A percentile compares a stretch with the other conserved stretches of the same genome.
Evolutionary conservation across 2,888 invertebrate genomes (phyloP).

Genomic region (Galerucella pusilla): DNA sequence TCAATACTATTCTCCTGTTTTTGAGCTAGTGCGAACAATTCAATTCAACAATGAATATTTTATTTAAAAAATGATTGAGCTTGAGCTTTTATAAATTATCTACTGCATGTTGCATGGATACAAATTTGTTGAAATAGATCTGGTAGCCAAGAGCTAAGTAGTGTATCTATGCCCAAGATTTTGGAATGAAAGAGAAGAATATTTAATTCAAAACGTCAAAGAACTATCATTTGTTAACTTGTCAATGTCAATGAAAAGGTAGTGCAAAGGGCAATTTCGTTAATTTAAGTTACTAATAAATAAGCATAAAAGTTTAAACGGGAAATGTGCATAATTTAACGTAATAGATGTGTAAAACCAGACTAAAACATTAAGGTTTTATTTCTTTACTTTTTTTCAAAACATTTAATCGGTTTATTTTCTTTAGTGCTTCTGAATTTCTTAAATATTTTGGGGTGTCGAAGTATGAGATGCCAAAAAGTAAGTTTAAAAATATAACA

Average conservation of each 20-base stretch:
- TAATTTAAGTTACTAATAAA: slow-evolving; percentile 6
- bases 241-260: slow-evolving; percentile 22
- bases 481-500: slow-evolving; percentile 19
- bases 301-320: slow-evolving; percentile 8
- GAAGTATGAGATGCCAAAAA: slow-evolving; percentile 38
- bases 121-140: neutral
- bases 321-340: slow-evolving; percentile 28
- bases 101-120: neutral
- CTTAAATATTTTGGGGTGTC: slow-evolving; percentile 17
- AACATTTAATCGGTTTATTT: slow-evolving; percentile 10
- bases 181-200: neutral
- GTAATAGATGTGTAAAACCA: slow-evolving; percentile 19
- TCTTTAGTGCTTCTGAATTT: slow-evolving; percentile 16
- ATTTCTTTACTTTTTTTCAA: slow-evolving; percentile 17
- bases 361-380: slow-evolving; percentile 5
- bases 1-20: too few relatives aligned
- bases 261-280: slow-evolving; percentile 18
- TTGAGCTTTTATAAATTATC: too few relatives aligned
- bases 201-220: slow-evolving; percentile 7
- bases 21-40: too few relatives aligned
- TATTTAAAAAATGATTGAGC: too few relatives aligned
- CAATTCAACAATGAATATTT: too few relatives aligned
- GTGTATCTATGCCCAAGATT: neutral
- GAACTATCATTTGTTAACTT: slow-evolving; percentile 13
- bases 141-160: neutral